Conservation (phyloP, 2,113 vertebrate species). For the Ploceus nigricollis region DNA sequence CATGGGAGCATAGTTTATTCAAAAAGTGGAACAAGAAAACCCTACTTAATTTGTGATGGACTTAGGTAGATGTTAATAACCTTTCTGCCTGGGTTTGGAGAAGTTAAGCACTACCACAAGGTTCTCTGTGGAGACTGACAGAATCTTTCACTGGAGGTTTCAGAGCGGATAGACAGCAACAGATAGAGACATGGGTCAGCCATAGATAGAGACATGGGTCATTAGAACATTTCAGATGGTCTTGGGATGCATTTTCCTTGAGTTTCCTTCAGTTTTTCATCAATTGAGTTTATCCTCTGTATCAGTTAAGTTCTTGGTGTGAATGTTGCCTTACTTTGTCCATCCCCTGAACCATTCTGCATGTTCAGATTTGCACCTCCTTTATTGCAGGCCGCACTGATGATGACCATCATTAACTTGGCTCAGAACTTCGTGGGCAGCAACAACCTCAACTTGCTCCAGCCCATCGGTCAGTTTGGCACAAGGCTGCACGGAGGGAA, state of each 20-base stretch:
- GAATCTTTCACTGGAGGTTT: background rate
- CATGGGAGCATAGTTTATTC: background rate
- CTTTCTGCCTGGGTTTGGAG: background rate
- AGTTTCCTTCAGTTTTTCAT: background rate
- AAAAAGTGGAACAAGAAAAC: background rate
- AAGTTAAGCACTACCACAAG: background rate
- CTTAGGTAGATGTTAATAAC: background rate
- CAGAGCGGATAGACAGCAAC: background rate
- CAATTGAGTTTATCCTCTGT: background rate
- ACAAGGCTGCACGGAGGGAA: conserved; percentile 94
- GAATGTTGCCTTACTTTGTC: background rate
- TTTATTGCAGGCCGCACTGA: conserved; percentile 81
- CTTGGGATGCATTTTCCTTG: background rate
- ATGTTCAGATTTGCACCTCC: background rate
- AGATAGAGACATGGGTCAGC: rapidly evolving
- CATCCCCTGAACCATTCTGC: background rate
- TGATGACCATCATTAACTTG: conserved; percentile 96
- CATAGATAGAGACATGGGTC: rapidly evolving
- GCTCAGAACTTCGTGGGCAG: conserved; percentile 98
- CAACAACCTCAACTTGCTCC: conserved; percentile 94
- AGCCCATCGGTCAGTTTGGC: conserved; percentile 95
- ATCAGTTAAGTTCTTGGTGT: background rate
- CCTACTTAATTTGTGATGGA: background rate
- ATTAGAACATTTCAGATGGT: background rate
- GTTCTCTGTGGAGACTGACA: background rate